phyloP scores from a whole-genome alignment of 2,888 invertebrate species.

The Chymomyza procnemis region DNA sequence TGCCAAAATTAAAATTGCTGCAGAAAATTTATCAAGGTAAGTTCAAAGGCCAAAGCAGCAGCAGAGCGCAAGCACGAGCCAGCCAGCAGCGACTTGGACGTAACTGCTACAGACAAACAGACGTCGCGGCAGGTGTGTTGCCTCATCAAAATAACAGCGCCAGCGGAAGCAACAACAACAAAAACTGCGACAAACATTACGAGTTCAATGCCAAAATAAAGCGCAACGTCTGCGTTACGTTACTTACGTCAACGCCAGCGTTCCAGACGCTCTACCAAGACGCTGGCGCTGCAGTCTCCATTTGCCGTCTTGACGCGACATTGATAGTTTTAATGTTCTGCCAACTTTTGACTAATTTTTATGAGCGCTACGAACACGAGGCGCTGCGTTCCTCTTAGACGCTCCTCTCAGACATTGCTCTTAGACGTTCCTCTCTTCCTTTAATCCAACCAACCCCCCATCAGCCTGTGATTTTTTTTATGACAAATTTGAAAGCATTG shows the following conservation, averaged over 20 bases:
- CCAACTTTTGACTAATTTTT: too few species aligned
- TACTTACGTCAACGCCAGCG: slow-evolving; percentile 33
- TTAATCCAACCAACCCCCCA: too few species aligned
- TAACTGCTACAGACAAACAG: slow-evolving; percentile 25
- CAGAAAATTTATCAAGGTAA: slow-evolving; percentile 78
- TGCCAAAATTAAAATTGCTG: slow-evolving; percentile 78
- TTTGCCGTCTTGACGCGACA: too few species aligned
- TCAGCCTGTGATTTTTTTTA: background rate
- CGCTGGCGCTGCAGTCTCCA: background rate
- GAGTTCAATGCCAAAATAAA: slow-evolving; percentile 52
- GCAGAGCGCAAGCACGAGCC: slow-evolving; percentile 21
- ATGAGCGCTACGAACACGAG: too few species aligned
- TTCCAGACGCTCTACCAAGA: too few species aligned
- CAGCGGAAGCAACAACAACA: too few species aligned
- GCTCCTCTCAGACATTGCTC: too few species aligned
- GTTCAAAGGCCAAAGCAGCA: slow-evolving; percentile 62
- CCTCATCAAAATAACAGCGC: slow-evolving; percentile 61
- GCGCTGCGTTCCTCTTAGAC: too few species aligned
- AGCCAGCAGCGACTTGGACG: slow-evolving; percentile 15
- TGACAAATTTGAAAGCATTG: background rate
- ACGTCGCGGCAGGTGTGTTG: slow-evolving; percentile 55
- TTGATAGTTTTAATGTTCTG: too few species aligned
- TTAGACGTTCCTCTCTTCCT: too few species aligned
- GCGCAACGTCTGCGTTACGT: slow-evolving; percentile 42
- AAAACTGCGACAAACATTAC: slow-evolving; percentile 11